A percentile compares a stretch with the other conserved stretches of the same genome.
These are phyloP conservation scores for Sphenodon punctatus DNA, from an alignment of 2,797 vertebrate species.

Conservation along the genomic window DNA sequence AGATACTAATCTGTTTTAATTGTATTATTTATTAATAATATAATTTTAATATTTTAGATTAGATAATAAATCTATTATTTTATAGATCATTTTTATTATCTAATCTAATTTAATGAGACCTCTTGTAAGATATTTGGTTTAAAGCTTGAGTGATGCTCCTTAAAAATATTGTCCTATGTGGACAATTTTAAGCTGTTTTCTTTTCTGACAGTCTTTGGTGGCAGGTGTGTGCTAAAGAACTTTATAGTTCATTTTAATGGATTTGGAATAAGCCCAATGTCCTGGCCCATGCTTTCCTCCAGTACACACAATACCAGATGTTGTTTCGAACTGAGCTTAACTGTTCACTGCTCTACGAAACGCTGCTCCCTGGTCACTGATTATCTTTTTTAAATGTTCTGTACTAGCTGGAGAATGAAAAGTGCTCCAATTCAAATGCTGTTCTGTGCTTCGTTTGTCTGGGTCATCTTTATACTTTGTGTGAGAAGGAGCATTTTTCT, in stretches of 20 bases:
- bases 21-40: too few relatives aligned
- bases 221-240: not conserved
- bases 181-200: not conserved
- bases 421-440: not conserved
- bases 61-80: not conserved
- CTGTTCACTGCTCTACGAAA: not conserved
- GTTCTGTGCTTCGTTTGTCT: not conserved
- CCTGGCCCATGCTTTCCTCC: not conserved
- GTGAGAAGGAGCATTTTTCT: not conserved
- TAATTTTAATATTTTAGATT: too few relatives aligned
- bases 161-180: not conserved
- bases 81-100: not conserved
- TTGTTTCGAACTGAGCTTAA: not conserved
- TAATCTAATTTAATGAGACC: not conserved
- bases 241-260: not conserved
- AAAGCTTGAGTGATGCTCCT: too few relatives aligned
- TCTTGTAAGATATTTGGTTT: not conserved
- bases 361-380: not conserved
- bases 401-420: not conserved
- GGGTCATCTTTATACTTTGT: not conserved
- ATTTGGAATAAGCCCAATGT: not conserved
- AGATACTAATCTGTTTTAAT: too few relatives aligned
- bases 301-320: not conserved
- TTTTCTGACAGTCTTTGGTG: not conserved
- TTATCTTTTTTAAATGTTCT: not conserved